These are phyloP conservation scores for Drosophila rufa DNA, from an alignment of 1,140 invertebrate genomes.

Conservation along the genomic window DNA sequence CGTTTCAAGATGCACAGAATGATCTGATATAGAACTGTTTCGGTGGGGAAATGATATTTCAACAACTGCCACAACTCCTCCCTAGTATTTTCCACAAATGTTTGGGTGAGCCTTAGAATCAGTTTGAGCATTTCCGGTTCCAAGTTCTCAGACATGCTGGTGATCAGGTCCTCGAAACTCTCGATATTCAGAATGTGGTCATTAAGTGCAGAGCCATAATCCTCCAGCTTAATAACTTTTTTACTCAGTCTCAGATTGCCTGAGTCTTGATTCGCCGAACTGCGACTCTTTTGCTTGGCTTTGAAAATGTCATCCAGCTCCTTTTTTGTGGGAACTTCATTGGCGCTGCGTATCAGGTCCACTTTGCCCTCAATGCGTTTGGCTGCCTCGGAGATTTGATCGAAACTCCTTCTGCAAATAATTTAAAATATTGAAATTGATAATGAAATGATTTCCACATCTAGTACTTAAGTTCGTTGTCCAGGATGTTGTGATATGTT, in stretches of 20 bases:
- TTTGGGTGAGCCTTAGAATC: slow-evolving; percentile 1
- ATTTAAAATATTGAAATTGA: background rate
- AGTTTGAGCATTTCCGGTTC: slow-evolving; percentile 4
- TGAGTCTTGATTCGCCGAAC: too few species aligned
- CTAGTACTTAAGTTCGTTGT: background rate
- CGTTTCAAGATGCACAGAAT: slow-evolving; percentile 8
- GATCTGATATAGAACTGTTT: slow-evolving; percentile 18
- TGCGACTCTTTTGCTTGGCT: background rate
- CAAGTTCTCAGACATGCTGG: slow-evolving; percentile 2
- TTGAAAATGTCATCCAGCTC: background rate
- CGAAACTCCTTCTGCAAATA: background rate
- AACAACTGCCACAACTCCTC: slow-evolving; percentile 2
- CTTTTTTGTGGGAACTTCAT: slow-evolving; percentile 5
- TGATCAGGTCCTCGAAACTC: slow-evolving; percentile 10
- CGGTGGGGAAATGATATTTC: slow-evolving; percentile 18
- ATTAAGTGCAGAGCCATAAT: background rate
- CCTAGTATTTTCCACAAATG: slow-evolving; percentile 6
- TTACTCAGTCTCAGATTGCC: background rate
- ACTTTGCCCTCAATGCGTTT: background rate
- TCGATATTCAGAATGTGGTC: background rate
- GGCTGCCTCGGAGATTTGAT: background rate
- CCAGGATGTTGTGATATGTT: background rate
- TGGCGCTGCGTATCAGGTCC: slow-evolving; percentile 4
- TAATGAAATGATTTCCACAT: background rate
- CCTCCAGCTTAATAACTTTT: background rate